Evolutionary conservation across 2,797 vertebrate species (phyloP), one percentile per base, ranked within the genome.

Genomic region (Carduelis carduelis): DNA sequence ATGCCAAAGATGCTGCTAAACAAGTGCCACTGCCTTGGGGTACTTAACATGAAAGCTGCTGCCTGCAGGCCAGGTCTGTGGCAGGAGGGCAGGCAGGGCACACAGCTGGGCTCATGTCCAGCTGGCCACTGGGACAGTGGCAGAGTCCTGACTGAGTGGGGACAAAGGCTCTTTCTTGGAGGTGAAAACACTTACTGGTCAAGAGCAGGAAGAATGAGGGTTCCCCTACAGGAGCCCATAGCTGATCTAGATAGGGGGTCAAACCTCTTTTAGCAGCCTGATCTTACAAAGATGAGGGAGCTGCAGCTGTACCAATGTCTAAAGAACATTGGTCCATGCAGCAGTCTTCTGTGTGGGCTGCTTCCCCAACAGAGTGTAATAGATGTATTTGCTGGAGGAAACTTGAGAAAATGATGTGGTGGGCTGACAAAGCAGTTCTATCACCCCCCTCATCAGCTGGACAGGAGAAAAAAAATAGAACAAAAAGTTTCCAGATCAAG

Each of bases 221-320:
- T 8, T 18, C 5, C 8, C 2, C 2, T 24, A 22, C 9, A 13
- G 47, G 37, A 34, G 37, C 3, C 2, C 6, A 41, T 1, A 37
- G 26, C 6, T 77, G 53, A 66, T 60, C 14, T 35, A 47, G 26
- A 47, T 23, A 34, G 1, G 10, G 20, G 7, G 27, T 52, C 55
- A 64, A 78, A 49, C 8, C 3, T 28, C 26, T 89, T 39, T 56
- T 32, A 87, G 13, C 26, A 52, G 17, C 56, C 78, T 57, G 30
- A 17, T 83, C 65, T 71, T 52, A 47, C 16, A 64, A 56, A 59
- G 53, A 26, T 39, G 61, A 43, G 12, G 23, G 21, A 65, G 34
- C 30, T 90, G 56, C 46, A 63, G 27, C 65, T 81, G 30, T 34
- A 81, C 17, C 37, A 75, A 20, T 11, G 21, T 27, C 49, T 63